phyloP scores from a whole-genome alignment of 2,797 vertebrate species.

The Oryzias sinensis region DNA sequence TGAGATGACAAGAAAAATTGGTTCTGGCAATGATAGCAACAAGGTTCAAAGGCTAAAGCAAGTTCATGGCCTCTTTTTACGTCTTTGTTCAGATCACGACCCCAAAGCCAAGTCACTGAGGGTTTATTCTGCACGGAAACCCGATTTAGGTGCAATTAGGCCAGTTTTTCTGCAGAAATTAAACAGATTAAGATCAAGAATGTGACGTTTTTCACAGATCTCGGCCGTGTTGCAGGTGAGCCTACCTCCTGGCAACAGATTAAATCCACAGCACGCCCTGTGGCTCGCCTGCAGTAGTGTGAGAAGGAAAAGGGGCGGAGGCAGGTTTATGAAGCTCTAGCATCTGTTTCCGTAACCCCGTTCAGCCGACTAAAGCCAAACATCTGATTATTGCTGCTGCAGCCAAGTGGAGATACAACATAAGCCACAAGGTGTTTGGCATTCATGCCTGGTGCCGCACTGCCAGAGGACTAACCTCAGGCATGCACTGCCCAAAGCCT shows the following conservation, averaged over 20 bases:
- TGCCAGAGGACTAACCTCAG: constrained; percentile 41
- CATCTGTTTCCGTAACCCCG: constrained; percentile 27
- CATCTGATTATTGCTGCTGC: constrained; percentile 7
- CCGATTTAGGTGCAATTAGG: constrained; percentile 7
- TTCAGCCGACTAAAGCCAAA: constrained; percentile 18
- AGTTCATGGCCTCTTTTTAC: constrained; percentile 1
- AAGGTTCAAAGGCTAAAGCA: constrained; percentile 30
- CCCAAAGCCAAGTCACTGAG: constrained; percentile 1
- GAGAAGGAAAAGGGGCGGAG: constrained; percentile 8
- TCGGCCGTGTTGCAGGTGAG: constrained; percentile 5
- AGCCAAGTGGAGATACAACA: constrained; percentile 33
- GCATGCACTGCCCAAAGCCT: constrained; percentile 25
- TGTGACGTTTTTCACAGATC: neutral
- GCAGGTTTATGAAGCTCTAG: constrained; percentile 16
- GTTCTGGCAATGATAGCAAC: constrained; percentile 11
- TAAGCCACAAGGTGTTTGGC: constrained; percentile 28
- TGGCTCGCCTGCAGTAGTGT: neutral
- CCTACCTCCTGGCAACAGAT: constrained; percentile 16
- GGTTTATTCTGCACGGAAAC: neutral
- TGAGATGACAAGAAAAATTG: too few species aligned
- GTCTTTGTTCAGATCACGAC: constrained; percentile 16
- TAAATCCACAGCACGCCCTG: constrained; percentile 17
- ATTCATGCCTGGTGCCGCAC: constrained; percentile 8
- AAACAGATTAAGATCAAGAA: neutral
- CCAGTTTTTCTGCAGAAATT: constrained; percentile 5